These are phyloP conservation scores for Sander lucioperca DNA, from an alignment of 2,113 vertebrate genomes.

Conservation along the genomic window DNA sequence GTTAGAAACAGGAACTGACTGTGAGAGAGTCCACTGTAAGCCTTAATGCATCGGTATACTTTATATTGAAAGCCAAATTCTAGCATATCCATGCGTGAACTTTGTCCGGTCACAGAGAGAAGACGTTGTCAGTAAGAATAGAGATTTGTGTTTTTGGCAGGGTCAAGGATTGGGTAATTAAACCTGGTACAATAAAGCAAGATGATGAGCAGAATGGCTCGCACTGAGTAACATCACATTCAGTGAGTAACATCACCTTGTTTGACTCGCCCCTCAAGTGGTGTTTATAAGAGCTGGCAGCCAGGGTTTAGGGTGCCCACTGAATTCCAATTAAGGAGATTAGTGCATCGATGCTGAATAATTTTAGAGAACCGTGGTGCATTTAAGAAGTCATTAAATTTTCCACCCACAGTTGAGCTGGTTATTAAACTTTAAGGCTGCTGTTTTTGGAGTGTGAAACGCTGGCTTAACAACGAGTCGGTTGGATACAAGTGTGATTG, in stretches of 20 bases:
- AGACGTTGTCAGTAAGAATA: not conserved
- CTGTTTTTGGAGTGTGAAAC: not conserved
- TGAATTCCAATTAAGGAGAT: constrained; percentile 48
- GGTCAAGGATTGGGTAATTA: constrained; percentile 17
- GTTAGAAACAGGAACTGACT: constrained; percentile 10
- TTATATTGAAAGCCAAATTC: not conserved
- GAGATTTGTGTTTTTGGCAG: constrained; percentile 34
- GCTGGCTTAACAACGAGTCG: not conserved
- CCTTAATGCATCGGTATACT: not conserved
- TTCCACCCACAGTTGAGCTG: not conserved
- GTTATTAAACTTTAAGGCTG: constrained; percentile 19
- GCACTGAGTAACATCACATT: constrained; percentile 25
- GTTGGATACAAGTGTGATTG: not conserved
- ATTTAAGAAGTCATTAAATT: constrained; percentile 47
- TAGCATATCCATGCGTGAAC: not conserved
- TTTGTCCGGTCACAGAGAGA: not conserved
- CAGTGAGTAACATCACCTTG: constrained; percentile 26
- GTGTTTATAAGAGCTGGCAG: constrained; percentile 34
- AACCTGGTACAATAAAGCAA: constrained; percentile 31
- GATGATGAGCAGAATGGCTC: constrained; percentile 14
- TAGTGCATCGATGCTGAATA: constrained; percentile 31
- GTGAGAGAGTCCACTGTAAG: not conserved
- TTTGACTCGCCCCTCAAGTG: constrained; percentile 14
- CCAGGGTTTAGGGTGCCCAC: constrained; percentile 29
- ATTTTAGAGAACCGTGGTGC: constrained; percentile 22